phyloP scores from a whole-genome alignment of 2,113 vertebrate species.

The Nothocercus nigrocapillus region DNA sequence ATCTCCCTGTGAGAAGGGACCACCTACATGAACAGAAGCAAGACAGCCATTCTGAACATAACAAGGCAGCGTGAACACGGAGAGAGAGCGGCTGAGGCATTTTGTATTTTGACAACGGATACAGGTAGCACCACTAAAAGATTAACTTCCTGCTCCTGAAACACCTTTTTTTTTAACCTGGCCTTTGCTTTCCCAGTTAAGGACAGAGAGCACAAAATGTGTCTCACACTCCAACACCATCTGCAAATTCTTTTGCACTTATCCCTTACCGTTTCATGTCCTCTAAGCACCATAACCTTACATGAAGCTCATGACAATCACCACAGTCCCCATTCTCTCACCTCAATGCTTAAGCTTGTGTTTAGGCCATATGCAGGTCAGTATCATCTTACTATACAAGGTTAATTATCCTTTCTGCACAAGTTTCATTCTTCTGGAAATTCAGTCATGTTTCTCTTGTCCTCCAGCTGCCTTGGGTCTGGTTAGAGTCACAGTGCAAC shows the following conservation, averaged over 20 bases:
- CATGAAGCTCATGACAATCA: not conserved
- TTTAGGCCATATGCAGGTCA: not conserved
- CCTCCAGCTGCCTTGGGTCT: not conserved
- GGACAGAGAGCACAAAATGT: not conserved
- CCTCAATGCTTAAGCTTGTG: not conserved
- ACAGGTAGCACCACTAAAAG: not conserved
- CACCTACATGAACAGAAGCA: not conserved
- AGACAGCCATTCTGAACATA: not conserved
- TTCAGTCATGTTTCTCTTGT: not conserved
- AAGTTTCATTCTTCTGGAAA: not conserved
- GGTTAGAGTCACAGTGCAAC: not conserved
- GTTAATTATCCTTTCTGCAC: not conserved
- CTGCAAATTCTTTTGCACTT: not conserved
- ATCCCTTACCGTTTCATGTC: accelerated
- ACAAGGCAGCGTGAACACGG: not conserved
- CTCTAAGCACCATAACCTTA: not conserved
- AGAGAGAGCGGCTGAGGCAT: not conserved
- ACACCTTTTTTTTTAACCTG: not conserved
- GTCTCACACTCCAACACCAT: not conserved
- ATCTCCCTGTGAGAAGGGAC: not conserved
- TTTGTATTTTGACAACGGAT: not conserved
- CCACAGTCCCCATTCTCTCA: not conserved
- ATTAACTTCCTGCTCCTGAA: not conserved
- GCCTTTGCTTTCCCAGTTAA: not conserved
- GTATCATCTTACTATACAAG: not conserved